These are phyloP conservation scores for Acronicta leporina DNA, from an alignment of 2,888 invertebrate species.

Conservation along the genomic window DNA sequence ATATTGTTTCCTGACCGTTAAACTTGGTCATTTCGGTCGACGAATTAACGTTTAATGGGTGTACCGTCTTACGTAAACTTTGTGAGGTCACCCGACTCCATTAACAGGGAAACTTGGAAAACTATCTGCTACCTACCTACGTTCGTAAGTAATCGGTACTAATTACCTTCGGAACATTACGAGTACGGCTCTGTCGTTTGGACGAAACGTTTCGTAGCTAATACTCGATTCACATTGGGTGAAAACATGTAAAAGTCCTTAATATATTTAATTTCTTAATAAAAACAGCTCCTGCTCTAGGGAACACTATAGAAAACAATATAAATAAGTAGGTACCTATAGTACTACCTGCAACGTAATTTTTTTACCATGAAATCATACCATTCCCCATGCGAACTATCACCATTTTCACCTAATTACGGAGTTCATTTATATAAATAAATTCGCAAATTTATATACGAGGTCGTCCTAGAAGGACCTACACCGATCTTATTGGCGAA, in stretches of 20 bases:
- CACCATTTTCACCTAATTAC: no score
- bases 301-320: no score
- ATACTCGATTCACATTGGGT: not conserved
- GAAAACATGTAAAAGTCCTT: not conserved
- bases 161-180: conserved; percentile 30
- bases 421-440: no score
- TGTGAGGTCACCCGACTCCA: conserved; percentile 23
- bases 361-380: no score
- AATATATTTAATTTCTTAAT: no score
- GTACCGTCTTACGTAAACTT: conserved; percentile 38
- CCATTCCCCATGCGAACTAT: no score
- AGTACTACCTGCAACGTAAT: no score
- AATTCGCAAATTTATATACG: no score
- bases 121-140: conserved; percentile 20
- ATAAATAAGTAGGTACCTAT: no score
- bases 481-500: no score
- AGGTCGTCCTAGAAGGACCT: no score
- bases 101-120: conserved; percentile 30
- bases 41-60: conserved; percentile 42
- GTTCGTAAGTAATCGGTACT: conserved; percentile 11
- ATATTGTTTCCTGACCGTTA: conserved; percentile 34
- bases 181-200: not conserved
- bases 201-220: not conserved
- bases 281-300: no score
- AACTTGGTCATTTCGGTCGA: conserved; percentile 32